A percentile compares a stretch with the other conserved stretches of the same genome.
Evolutionary conservation across 2,797 vertebrate genomes (phyloP).

Genomic region (Peromyscus melanophrys): DNA sequence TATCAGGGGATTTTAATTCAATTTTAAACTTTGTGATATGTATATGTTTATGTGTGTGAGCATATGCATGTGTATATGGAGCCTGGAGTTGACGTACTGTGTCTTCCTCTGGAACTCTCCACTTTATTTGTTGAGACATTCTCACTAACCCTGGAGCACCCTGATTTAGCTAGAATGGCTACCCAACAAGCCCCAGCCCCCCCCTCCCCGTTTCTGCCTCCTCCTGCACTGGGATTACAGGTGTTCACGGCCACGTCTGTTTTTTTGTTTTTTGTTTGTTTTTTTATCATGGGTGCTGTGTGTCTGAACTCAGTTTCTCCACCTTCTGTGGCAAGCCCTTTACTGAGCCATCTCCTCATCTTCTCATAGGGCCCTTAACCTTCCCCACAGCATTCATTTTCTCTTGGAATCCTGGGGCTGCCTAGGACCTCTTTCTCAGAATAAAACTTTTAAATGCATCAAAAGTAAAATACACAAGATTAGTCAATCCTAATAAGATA

Average conservation of each 20-base stretch:
- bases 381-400: not conserved
- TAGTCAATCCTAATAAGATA: not conserved
- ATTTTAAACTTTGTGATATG: not conserved
- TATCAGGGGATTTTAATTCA: not conserved
- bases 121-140: not conserved
- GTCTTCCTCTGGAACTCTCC: not conserved
- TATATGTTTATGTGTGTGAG: not conserved
- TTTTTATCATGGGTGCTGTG: not conserved
- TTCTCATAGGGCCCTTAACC: not conserved
- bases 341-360: not conserved
- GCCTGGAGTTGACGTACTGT: too few species aligned
- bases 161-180: not conserved
- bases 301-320: not conserved
- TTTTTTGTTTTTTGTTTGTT: not conserved
- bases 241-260: fast-evolving
- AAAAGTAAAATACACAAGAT: slow-evolving; percentile 21
- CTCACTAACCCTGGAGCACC: not conserved
- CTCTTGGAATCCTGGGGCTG: not conserved
- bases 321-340: not conserved
- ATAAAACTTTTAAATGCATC: slow-evolving; percentile 29
- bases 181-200: not conserved
- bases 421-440: not conserved
- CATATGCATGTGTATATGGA: not conserved
- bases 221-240: too few species aligned
- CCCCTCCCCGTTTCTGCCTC: too few species aligned